Conservation (phyloP, 2,797 vertebrate species). For the Sebastes nivosus region DNA sequence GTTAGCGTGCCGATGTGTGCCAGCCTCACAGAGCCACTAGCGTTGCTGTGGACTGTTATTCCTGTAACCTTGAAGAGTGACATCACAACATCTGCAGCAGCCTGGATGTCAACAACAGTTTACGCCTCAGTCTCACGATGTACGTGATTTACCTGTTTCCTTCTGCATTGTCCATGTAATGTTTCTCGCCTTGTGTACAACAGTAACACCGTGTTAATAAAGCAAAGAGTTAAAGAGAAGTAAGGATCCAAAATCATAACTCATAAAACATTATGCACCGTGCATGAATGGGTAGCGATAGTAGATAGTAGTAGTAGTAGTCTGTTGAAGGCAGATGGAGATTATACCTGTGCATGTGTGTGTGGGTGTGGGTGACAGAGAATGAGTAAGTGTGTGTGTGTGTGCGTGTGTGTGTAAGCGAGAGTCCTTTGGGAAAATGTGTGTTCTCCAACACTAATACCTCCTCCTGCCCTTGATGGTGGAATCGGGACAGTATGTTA, state of each 20-base stretch:
- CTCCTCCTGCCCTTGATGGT: slow-evolving; percentile 78
- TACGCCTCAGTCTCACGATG: background rate
- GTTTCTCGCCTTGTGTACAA: background rate
- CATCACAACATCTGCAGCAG: background rate
- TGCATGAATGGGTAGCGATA: background rate
- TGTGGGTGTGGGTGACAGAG: background rate
- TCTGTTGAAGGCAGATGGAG: slow-evolving; percentile 14
- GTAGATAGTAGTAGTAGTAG: background rate
- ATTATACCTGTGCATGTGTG: background rate
- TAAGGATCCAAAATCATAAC: background rate
- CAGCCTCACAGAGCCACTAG: background rate
- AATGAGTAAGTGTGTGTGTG: background rate
- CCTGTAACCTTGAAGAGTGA: background rate
- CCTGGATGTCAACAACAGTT: background rate
- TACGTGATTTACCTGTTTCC: background rate
- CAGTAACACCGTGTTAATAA: background rate
- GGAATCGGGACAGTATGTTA: slow-evolving; percentile 77
- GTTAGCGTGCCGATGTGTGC: too few species aligned
- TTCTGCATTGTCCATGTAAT: background rate
- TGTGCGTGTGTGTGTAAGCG: background rate
- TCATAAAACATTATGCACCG: background rate
- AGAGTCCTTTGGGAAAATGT: slow-evolving; percentile 53
- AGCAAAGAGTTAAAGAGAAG: background rate
- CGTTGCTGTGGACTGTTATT: background rate
- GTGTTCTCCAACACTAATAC: slow-evolving; percentile 63